phyloP scores from a whole-genome alignment of 2,797 vertebrate genomes.

The Mastacembelus armatus region DNA sequence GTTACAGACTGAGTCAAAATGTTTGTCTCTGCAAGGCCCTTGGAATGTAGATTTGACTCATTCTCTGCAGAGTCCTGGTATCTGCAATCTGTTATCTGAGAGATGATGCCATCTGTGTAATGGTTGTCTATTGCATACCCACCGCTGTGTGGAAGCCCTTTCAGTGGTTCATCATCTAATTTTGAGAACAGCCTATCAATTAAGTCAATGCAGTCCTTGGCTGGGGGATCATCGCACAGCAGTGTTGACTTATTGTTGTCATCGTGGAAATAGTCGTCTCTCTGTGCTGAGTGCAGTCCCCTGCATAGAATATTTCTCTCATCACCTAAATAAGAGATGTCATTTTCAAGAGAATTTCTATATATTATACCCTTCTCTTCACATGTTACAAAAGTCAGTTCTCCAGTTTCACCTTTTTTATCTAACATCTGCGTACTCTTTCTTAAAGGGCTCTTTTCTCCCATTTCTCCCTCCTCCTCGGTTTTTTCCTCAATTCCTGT shows the following conservation, averaged over 20 bases:
- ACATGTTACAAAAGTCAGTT: constrained; percentile 33
- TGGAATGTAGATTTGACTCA: constrained; percentile 57
- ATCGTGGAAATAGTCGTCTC: constrained; percentile 71
- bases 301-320: constrained; percentile 53
- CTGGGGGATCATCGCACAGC: constrained; percentile 57
- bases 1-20: constrained; percentile 54
- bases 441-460: constrained; percentile 65
- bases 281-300: constrained; percentile 60
- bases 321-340: constrained; percentile 36
- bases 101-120: constrained; percentile 69
- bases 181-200: constrained; percentile 81
- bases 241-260: constrained; percentile 55
- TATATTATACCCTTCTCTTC: constrained; percentile 33
- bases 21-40: constrained; percentile 61
- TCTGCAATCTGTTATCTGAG: constrained; percentile 71
- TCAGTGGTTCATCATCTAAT: constrained; percentile 78
- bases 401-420: constrained; percentile 36
- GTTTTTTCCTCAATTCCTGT: constrained; percentile 86
- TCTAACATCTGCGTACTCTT: constrained; percentile 40
- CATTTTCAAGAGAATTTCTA: constrained; percentile 53
- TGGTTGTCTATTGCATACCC: constrained; percentile 63
- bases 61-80: constrained; percentile 61
- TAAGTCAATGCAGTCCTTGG: constrained; percentile 73
- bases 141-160: constrained; percentile 62
- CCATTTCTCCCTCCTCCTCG: constrained; percentile 79